phyloP scores from a whole-genome alignment of 2,113 vertebrate genomes.

The Benitochromis conjunctus region DNA sequence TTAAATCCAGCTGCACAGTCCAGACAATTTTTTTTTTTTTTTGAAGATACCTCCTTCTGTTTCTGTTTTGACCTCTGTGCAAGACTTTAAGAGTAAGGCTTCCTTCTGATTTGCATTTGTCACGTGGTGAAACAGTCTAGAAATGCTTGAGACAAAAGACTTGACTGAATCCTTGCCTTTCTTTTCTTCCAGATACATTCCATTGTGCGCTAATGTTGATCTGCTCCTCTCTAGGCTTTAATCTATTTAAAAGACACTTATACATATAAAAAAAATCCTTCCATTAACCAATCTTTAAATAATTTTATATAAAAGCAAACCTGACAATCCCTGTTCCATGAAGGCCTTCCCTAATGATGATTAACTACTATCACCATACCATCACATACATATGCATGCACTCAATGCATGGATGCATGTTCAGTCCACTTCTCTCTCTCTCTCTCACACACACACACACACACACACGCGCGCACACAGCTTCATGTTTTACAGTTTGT shows the following conservation, averaged over 20 bases:
- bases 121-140: conserved; percentile 11
- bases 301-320: conserved; percentile 70
- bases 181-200: conserved; percentile 40
- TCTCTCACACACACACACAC: not conserved
- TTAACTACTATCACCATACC: conserved; percentile 5
- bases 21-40: not conserved
- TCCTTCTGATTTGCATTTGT: conserved; percentile 45
- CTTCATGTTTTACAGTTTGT: conserved; percentile 39
- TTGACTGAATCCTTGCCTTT: not conserved
- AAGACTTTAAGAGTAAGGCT: conserved; percentile 52
- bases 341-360: conserved; percentile 9
- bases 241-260: conserved; percentile 40
- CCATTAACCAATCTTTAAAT: conserved; percentile 70
- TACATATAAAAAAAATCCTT: conserved; percentile 50
- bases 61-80: conserved; percentile 37
- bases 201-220: not conserved
- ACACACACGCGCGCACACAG: conserved; percentile 18
- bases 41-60: conserved; percentile 14
- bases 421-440: not conserved
- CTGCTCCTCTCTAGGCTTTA: not conserved
- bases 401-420: conserved; percentile 5
- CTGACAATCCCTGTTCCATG: not conserved
- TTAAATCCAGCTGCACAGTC: conserved; percentile 16
- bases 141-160: not conserved
- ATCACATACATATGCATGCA: not conserved